Conservation (phyloP, 2,888 invertebrate genomes). For the Notodromas monacha region DNA sequence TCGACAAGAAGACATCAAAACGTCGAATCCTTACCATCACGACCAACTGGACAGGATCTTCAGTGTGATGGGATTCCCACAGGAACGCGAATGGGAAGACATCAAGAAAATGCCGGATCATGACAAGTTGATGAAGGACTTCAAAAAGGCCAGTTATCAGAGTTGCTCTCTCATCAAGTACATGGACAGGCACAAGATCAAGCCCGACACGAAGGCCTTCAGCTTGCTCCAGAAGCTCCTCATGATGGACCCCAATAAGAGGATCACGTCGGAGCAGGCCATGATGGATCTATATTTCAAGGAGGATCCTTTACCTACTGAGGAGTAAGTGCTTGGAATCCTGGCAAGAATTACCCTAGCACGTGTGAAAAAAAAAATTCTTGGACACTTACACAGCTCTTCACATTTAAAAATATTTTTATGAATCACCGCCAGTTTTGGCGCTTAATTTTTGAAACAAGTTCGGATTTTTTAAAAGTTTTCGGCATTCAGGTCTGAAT, state of each 20-base stretch:
- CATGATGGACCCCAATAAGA: constrained; percentile 85
- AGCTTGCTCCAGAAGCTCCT: constrained; percentile 39
- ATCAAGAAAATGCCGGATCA: constrained; percentile 98
- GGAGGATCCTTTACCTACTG: constrained; percentile 72
- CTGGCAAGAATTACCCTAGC: too few relatives aligned
- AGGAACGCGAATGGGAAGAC: constrained; percentile 92
- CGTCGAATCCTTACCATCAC: constrained; percentile 95
- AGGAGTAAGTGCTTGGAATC: constrained; percentile 33
- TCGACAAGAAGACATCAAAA: constrained; percentile 95
- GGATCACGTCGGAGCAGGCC: constrained; percentile 86
- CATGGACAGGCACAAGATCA: constrained; percentile 80
- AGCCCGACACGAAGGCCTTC: constrained; percentile 52
- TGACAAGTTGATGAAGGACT: constrained; percentile 71
- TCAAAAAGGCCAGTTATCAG: constrained; percentile 35
- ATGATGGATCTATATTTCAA: constrained; percentile 90
- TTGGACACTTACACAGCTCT: too few relatives aligned
- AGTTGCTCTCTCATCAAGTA: constrained; percentile 57
- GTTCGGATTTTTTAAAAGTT: too few relatives aligned
- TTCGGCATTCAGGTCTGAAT: too few relatives aligned
- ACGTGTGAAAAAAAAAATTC: too few relatives aligned
- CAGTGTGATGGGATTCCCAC: constrained; percentile 95
- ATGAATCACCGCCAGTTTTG: too few relatives aligned
- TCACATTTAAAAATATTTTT: too few relatives aligned
- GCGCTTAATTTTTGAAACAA: too few relatives aligned
- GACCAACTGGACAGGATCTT: constrained; percentile 94